Evolutionary conservation across 2,113 vertebrate species (phyloP), one percentile per base, ranked within the genome.

Genomic region (Pipa parva): DNA sequence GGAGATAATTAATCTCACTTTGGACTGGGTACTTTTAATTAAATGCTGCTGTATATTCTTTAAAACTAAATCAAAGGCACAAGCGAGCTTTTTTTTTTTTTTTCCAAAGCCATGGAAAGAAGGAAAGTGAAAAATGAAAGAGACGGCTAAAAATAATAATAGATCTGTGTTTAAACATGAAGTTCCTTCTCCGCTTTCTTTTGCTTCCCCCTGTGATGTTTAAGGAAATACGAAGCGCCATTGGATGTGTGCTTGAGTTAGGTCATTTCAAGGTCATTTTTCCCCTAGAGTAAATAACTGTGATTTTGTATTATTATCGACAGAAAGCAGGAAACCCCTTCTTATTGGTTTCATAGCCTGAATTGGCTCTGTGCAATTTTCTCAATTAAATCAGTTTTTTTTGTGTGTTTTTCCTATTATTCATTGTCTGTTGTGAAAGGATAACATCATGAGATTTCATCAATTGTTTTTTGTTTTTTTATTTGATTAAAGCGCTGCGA

Each of bases 1-100:
- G 57, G 65, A 60, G 65, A 68, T 68, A 68, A 68, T 68, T 68
- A 68, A 68, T 68, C 65, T 68, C 65, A 68, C 65, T 68, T 68
- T 68, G 64, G 65, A 56, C 65, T 59, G 65, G 65, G 65, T 68
- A 68, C 65, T 68, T 68, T 68, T 68, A 68, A 68, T 68, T 68
- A 68, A 68, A 68, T 68, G 65, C 54, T 12, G 56, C 65, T 52
- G 65, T 68, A 68, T 68, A 68, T 68, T 68, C 65, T 68, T 68
- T 68, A 68, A 68, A 68, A 68, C 65, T 68, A 68, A 68, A 68
- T 68, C 65, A 68, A 68, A 68, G 65, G 56, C 65, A 27, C 46
- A 52, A 56, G 51, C 65, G 29, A 68, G 57, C 21, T 55, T 49
- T 67, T 67, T 27, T 49, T 49, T 21, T 58, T 64, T 65, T 65